Base-by-base conservation (phyloP, 2,888 invertebrate species). In the Thumatha senex region DNA sequence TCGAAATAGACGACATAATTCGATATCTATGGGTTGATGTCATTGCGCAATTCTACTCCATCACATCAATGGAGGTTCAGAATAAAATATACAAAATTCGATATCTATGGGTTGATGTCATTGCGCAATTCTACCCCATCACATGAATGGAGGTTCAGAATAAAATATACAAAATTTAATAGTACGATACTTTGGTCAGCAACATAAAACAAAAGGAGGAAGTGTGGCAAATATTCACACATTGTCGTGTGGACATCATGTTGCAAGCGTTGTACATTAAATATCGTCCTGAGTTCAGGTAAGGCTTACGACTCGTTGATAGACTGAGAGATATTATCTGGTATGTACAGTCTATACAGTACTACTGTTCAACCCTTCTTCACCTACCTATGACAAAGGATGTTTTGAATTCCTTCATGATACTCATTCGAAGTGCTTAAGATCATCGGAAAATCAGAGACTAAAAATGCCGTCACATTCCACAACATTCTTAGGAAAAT, bases 251-350 rank as follows among this genome's bases (percentile, higher is more conserved):
- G 72, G 76, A 72, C 74, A 76, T 77, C 74, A 74, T 70, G 72
- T 68, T 74, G 68, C 70, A 74, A 70, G 76, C 75, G 75, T 76
- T 74, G 75, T 70, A 66, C 70, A 58, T 74, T 74, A 77, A 81
- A 79, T 83, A 80, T 80, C 70, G 70, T 66, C 64, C 68, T 61
- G 61, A 61, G 65, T 63, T 69, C 52, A 65, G 40, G 13, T 71
- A 56, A 76, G 69, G 73, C 24, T 54, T 55, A 12, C 69, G 46
- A 40, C 29, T 40, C 13, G 10, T 40, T 48, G 10, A 3, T 12
- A 2, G 2, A 10, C 7, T 9, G 18, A 48, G 36, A 36, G 48
- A 24, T 15, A 36, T 48, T 13, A 11, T 8, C n/a, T n/a, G n/a
- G n/a, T n/a, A n/a, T 1, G 34, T n/a, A n/a, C n/a, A n/a, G n/a